These are phyloP conservation scores for Apamea epomidion DNA, from an alignment of 2,888 invertebrate genomes.

Conservation along the genomic window DNA sequence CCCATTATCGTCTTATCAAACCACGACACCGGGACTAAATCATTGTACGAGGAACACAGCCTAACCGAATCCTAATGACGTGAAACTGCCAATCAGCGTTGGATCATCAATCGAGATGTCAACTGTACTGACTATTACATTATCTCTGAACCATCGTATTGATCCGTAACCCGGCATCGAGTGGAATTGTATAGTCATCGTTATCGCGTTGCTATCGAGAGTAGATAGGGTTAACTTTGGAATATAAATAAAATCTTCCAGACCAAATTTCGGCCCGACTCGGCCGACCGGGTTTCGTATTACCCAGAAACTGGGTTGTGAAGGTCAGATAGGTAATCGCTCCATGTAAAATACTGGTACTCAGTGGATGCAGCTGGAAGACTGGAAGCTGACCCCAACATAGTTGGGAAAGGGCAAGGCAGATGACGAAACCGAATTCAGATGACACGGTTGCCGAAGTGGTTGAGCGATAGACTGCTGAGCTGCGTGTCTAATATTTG, in stretches of 20 bases:
- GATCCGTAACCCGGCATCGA: neutral
- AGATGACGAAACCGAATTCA: too few species aligned
- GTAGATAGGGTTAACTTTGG: neutral
- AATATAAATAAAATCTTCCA: neutral
- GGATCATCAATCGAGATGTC: constrained; percentile 37
- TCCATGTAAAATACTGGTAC: too few species aligned
- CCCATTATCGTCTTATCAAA: neutral
- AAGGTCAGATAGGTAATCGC: too few species aligned
- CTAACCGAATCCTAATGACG: constrained; percentile 22
- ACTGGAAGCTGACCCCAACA: too few species aligned
- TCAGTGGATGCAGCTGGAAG: too few species aligned
- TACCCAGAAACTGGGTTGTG: too few species aligned
- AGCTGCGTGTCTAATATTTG: too few species aligned
- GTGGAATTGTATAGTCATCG: constrained; percentile 10
- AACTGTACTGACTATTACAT: constrained; percentile 34
- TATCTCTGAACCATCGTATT: constrained; percentile 11
- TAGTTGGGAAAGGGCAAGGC: too few species aligned
- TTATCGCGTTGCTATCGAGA: neutral
- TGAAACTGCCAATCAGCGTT: constrained; percentile 20
- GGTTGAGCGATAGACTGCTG: too few species aligned
- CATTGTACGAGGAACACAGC: neutral
- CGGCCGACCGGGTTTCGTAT: too few species aligned
- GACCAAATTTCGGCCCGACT: neutral
- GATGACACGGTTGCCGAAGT: too few species aligned
- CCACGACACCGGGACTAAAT: constrained; percentile 2